Evolutionary conservation across 1,140 invertebrate species (phyloP).

Genomic region (Drosophila novamexicana): DNA sequence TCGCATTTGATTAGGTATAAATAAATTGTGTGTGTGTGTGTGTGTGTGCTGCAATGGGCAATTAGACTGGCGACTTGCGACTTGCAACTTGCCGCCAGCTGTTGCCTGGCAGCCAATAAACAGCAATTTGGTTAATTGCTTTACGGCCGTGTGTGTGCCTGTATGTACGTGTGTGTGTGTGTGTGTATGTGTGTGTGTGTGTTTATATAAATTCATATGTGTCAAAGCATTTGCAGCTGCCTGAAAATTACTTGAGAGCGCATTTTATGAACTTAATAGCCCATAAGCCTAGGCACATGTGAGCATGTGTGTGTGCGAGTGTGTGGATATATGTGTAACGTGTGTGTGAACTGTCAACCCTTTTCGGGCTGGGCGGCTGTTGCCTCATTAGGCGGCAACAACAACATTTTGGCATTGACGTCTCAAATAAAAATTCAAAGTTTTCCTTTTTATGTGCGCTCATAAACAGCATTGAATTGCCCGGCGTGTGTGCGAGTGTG

Average conservation of each 20-base stretch:
- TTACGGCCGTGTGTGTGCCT: constrained; percentile 45
- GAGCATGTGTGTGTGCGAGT: constrained; percentile 11
- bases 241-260: constrained; percentile 64
- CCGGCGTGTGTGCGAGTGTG: constrained; percentile 5
- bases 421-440: constrained; percentile 73
- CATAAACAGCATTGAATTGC: constrained; percentile 80
- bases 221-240: constrained; percentile 49
- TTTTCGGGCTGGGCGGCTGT: constrained; percentile 38
- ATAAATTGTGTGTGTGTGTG: constrained; percentile 47
- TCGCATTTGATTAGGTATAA: constrained; percentile 42
- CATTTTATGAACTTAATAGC: constrained; percentile 73
- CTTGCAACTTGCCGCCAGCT: constrained; percentile 29
- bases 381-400: constrained; percentile 66
- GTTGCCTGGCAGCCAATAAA: constrained; percentile 49
- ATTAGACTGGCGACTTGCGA: constrained; percentile 22
- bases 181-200: constrained; percentile 20
- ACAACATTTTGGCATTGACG: constrained; percentile 51
- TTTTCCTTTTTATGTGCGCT: constrained; percentile 70
- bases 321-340: too few relatives aligned
- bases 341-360: constrained; percentile 43
- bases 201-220: constrained; percentile 55
- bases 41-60: constrained; percentile 29
- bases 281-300: constrained; percentile 62
- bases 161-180: background rate
- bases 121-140: constrained; percentile 78